phyloP scores from a whole-genome alignment of 2,113 vertebrate species.

The Tupaia chinensis region DNA sequence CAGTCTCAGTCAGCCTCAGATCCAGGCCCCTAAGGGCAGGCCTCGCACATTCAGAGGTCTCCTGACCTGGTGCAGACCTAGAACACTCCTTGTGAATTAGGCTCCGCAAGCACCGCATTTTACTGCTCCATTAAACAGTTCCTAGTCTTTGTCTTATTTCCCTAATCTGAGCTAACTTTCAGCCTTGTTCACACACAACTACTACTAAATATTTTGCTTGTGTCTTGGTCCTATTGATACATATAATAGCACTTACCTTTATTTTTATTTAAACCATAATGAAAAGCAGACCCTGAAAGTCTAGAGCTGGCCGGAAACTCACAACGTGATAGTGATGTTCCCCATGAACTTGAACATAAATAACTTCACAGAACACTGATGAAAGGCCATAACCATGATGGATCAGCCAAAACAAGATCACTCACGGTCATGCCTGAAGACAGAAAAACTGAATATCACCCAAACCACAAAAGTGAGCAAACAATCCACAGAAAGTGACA shows the following conservation, averaged over 20 bases:
- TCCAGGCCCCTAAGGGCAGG: too few species aligned
- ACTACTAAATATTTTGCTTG: not conserved
- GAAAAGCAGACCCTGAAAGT: not conserved
- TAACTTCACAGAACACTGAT: not conserved
- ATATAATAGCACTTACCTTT: not conserved
- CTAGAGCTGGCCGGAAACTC: not conserved
- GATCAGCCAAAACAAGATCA: not conserved
- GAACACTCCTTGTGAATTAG: too few species aligned
- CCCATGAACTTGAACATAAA: not conserved
- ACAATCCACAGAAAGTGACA: too few species aligned
- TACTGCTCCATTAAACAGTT: too few species aligned
- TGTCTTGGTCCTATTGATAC: not conserved
- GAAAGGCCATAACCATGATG: not conserved
- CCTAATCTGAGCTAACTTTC: not conserved
- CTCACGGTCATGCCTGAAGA: not conserved
- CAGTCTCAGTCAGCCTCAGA: too few species aligned
- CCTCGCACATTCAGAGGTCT: too few species aligned
- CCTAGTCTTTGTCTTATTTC: not conserved
- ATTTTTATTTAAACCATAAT: constrained; percentile 14
- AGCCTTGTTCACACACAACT: not conserved
- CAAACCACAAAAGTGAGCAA: not conserved
- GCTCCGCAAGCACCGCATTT: too few species aligned
- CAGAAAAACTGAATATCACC: not conserved
- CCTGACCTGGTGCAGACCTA: too few species aligned
- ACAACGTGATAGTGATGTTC: not conserved